phyloP scores from a whole-genome alignment of 2,797 vertebrate genomes.

The Pseudocheirus occidentalis region DNA sequence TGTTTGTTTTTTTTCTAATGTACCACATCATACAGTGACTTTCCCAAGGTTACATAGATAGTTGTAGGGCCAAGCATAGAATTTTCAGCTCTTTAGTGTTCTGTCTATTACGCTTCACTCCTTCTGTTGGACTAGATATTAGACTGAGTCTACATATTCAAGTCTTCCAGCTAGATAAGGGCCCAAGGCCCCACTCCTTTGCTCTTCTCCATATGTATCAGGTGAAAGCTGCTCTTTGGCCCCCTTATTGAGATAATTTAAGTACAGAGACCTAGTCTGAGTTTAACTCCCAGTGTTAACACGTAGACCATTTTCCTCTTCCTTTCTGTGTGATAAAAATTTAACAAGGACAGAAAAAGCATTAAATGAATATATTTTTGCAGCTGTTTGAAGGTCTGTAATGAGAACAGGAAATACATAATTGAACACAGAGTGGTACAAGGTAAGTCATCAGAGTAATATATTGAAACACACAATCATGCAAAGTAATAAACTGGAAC shows the following conservation, averaged over 20 bases:
- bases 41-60: background rate
- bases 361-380: slow-evolving; percentile 82
- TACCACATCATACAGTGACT: background rate
- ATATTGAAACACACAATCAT: slow-evolving; percentile 61
- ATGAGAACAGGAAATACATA: slow-evolving; percentile 83
- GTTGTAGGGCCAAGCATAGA: background rate
- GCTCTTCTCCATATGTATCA: slow-evolving; percentile 37
- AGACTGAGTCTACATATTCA: background rate
- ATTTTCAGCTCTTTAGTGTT: background rate
- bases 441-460: slow-evolving; percentile 70
- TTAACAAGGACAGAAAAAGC: slow-evolving; percentile 80
- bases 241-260: slow-evolving; percentile 72
- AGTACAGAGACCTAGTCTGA: slow-evolving; percentile 58
- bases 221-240: slow-evolving; percentile 58
- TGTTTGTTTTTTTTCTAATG: background rate
- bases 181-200: slow-evolving; percentile 31
- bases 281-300: slow-evolving; percentile 70
- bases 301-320: slow-evolving; percentile 73
- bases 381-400: slow-evolving; percentile 83
- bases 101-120: background rate
- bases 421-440: slow-evolving; percentile 78
- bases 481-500: slow-evolving; percentile 68
- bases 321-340: slow-evolving; percentile 80
- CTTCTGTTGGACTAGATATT: background rate
- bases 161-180: slow-evolving; percentile 30